Base-by-base conservation (phyloP, 2,113 vertebrate genomes). In the Pelobates fuscus region DNA sequence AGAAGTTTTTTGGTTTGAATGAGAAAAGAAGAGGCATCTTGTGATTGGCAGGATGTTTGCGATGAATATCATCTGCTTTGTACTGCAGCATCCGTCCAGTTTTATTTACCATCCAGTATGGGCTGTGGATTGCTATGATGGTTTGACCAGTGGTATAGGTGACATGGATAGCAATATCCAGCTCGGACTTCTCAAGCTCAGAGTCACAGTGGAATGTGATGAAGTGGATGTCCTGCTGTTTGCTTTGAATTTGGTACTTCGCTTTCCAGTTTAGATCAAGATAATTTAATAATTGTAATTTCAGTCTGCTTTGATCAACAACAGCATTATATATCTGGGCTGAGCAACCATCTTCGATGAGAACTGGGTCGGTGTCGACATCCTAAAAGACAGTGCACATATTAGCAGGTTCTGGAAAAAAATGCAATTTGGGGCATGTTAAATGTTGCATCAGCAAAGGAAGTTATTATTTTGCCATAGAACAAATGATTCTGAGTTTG, bases 101-200 rank as follows among this genome's bases (percentile, higher is more conserved):
- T 87, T 97, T 98, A 86, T 99, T 99, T 63, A 97, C 88, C 96
- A 99, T 96, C 97, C 97, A 99, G 60, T 99, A 99, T 0, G 97
- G 96, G 60, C 95, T 95, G 78, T 98, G 94, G 82, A 99, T 85
- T 41, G 91, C 92, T 70, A 97, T 77, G 79, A 93, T 58, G 10
- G 89, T 86, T 82, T 97, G 93, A 46, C 95, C 95, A n/a, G 80
- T 83, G 57, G 91, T 90, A 21, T 95, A 95, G 67, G 91, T 93
- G 72, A 97, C 84, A 0, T 96, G 95, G 27, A 98, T 80, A 29
- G 93, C 96, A 81, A 99, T 95, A 80, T 98, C 95, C 70, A 99
- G 82, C 71, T 98, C 94, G 11, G 87, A 84, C 67, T 85, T 92
- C 78, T 94, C 91, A 55, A 91, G 59, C 43, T 89, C 89, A 1